phyloP scores from a whole-genome alignment of 2,113 vertebrate genomes.

The Podilymbus podiceps region DNA sequence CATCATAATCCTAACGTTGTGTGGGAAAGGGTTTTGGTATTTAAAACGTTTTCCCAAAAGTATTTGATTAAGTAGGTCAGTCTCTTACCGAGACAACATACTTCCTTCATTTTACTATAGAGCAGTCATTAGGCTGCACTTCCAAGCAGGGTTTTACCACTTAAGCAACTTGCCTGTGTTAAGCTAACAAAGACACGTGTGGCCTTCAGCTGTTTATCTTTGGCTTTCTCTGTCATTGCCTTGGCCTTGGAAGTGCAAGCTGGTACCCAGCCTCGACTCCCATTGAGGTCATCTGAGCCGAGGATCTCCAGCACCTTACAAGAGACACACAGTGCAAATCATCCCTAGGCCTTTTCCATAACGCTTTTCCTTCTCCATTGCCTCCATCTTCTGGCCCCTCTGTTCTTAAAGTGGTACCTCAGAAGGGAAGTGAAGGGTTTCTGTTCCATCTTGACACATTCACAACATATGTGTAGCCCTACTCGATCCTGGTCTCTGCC shows the following conservation, averaged over 20 bases:
- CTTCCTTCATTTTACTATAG: background rate
- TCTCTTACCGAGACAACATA: background rate
- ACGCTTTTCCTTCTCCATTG: background rate
- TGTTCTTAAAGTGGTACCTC: background rate
- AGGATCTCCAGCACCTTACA: background rate
- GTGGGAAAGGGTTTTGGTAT: background rate
- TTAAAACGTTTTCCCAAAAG: background rate
- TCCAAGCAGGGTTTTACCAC: background rate
- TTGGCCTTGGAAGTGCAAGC: background rate
- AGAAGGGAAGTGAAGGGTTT: background rate
- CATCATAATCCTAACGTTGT: background rate
- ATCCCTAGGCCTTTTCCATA: background rate
- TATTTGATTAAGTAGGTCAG: background rate
- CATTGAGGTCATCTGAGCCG: background rate
- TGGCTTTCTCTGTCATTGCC: background rate
- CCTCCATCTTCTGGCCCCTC: background rate
- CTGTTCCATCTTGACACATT: background rate
- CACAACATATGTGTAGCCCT: background rate
- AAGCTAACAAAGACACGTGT: background rate
- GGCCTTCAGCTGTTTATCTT: background rate
- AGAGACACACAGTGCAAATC: background rate
- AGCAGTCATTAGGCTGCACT: background rate
- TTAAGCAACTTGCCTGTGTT: background rate
- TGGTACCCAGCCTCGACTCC: background rate
- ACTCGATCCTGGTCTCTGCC: background rate